A percentile compares a stretch with the other conserved stretches of the same genome.
Conservation (phyloP, 2,113 vertebrate genomes). For the Malurus alboscapulatus region DNA sequence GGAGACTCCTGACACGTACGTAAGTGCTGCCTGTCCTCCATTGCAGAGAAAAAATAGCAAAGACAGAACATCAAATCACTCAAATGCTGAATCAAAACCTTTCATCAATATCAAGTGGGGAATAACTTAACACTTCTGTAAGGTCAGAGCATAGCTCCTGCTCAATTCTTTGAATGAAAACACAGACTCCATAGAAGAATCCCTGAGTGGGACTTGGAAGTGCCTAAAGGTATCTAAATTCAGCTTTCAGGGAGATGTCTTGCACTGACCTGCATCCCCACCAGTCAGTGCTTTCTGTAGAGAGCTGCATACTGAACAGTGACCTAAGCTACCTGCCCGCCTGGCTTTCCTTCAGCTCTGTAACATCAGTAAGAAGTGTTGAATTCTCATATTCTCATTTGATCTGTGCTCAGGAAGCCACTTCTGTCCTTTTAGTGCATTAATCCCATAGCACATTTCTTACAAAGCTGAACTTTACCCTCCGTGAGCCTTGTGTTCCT, state of each 20-base stretch:
- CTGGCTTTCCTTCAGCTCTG: background rate
- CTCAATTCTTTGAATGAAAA: background rate
- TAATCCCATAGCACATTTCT: fast-evolving
- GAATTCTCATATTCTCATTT: background rate
- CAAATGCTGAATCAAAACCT: background rate
- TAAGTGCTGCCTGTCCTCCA: background rate
- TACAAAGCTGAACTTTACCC: background rate
- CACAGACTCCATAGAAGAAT: background rate
- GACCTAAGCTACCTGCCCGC: background rate
- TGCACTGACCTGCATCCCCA: background rate
- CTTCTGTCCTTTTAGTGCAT: background rate
- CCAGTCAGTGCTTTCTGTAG: background rate
- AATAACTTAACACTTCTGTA: background rate
- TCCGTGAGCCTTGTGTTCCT: background rate
- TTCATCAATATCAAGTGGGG: background rate
- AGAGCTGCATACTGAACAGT: background rate
- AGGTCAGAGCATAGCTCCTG: background rate
- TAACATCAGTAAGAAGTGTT: background rate
- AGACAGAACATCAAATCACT: background rate
- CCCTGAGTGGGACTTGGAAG: background rate
- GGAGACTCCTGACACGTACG: background rate
- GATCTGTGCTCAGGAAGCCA: background rate
- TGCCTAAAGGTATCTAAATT: background rate
- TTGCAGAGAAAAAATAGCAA: background rate
- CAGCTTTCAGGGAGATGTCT: background rate